Evolutionary conservation across 2,797 vertebrate genomes (phyloP), one percentile per base, ranked within the genome.

Genomic region (Pelobates cultripes): DNA sequence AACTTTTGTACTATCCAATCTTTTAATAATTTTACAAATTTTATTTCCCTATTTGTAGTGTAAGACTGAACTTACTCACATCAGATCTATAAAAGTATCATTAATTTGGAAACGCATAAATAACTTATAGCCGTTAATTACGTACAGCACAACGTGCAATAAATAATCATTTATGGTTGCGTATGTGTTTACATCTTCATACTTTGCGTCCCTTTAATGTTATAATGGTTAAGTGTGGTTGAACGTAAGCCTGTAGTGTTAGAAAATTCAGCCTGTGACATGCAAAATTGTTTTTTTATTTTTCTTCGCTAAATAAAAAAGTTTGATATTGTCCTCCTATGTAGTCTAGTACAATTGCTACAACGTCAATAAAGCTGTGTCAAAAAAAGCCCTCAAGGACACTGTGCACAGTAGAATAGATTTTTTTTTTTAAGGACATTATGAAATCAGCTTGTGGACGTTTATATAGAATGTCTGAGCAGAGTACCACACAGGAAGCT

Each of bases 401-500:
- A 74, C 17, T 28, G 47, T 72, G 75, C 57, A 71, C 17, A 75
- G 47, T 4, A 70, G 17, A 69, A 81, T 60, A 47, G 47, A 28
- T 28, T 28, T 28, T 28, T 28, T 28, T 28, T 28, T 28, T 28
- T 28, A 61, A 47, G 75, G 71, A 68, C 69, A 17, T 75, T 71
- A 43, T 63, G 13, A 55, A 83, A 63, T 70, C 43, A 40, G 73
- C 12, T 67, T 45, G 47, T 51, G 44, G 55, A 42, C 44, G 5
- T 82, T 79, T 79, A 43, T 66, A 53, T 57, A 70, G 13, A 70
- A 75, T 4, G 66, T 64, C 73, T 84, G 71, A 77, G 71, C 53
- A 57, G 61, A 42, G 71, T 79, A 79, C 82, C 82, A 84, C 77
- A 84, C 82, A 83, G 82, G 77, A 83, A 78, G 81, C 81, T 83